Base-by-base conservation (phyloP, 2,797 vertebrate species). In the Nannoperca australis region DNA sequence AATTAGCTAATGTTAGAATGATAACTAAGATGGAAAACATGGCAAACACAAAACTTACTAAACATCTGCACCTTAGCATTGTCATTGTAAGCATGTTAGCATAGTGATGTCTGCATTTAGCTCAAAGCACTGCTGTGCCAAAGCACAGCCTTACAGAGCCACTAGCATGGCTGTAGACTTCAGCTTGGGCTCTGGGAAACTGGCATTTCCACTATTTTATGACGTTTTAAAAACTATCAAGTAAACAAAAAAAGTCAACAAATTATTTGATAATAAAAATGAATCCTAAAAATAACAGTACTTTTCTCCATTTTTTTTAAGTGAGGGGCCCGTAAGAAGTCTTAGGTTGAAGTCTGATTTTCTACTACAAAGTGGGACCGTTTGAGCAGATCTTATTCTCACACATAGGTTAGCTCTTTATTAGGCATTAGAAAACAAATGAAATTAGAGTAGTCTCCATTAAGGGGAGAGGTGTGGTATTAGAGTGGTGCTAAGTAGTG, bases 401-500 rank as follows among this genome's bases (percentile, higher is more conserved):
- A 34, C 64, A 36, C 70, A 45, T 67, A 79, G 69, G 63, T 84
- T 77, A 74, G 63, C 58, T 88, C 82, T 89, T 85, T 89, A 84
- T 88, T 79, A 79, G 76, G 38, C 84, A 83, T 87, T 82, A 77
- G 51, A 86, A 88, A 90, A 80, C 70, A 18, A 84, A 84, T 88
- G 79, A 90, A 92, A 91, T 89, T 85, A 60, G 69, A 92, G 75
- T 44, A 42, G 66, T 88, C 83, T 91, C 88, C 86, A 92, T 93
- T 91, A 93, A 86, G 87, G 59, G 14, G 66, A 50, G 73, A 95
- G 92, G 90, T 92, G 91, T 90, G 91, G 90, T 84, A 92, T 94
- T 83, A 92, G 84, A 94, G 93, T 94, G 89, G 85, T 84, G 81
- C 88, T 91, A 92, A 94, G 88, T 91, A 89, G 75, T 80, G 77